These are phyloP conservation scores for Hetaerina americana DNA, from an alignment of 1,140 invertebrate species.

Conservation along the genomic window DNA sequence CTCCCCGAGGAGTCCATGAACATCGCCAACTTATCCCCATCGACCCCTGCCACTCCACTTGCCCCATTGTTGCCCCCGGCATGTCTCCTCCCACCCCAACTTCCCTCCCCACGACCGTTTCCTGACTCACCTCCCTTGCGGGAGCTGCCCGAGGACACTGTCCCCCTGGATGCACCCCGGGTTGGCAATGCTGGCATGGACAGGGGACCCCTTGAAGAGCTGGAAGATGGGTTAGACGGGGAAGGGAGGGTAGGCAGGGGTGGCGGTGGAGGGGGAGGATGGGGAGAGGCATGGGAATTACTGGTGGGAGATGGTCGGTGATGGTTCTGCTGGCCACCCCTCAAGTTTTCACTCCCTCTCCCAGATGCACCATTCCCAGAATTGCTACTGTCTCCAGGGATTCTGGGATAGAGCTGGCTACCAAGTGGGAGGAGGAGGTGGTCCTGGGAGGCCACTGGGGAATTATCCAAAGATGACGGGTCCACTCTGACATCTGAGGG, in stretches of 20 bases:
- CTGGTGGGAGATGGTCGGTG: not conserved
- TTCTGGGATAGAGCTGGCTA: not conserved
- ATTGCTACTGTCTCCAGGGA: not conserved
- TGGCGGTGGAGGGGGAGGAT: not conserved
- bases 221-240: not conserved
- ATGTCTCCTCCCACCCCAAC: not conserved
- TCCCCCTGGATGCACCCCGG: not conserved
- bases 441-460: constrained; percentile 31
- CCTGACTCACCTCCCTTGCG: not conserved
- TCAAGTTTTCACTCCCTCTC: not conserved
- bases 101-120: not conserved
- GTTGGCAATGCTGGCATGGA: constrained; percentile 3
- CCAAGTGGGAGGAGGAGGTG: constrained; percentile 29
- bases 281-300: not conserved
- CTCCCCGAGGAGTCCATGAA: constrained; percentile 25
- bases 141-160: not conserved
- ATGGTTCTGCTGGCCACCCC: not conserved
- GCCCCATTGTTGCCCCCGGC: too few relatives aligned
- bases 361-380: not conserved
- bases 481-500: constrained; percentile 35
- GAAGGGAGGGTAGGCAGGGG: not conserved
- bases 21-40: not conserved
- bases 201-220: not conserved
- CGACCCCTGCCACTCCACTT: not conserved
- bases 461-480: constrained; percentile 32